Evolutionary conservation across 2,888 invertebrate genomes (phyloP).

Genomic region (Polymixis lichenea): DNA sequence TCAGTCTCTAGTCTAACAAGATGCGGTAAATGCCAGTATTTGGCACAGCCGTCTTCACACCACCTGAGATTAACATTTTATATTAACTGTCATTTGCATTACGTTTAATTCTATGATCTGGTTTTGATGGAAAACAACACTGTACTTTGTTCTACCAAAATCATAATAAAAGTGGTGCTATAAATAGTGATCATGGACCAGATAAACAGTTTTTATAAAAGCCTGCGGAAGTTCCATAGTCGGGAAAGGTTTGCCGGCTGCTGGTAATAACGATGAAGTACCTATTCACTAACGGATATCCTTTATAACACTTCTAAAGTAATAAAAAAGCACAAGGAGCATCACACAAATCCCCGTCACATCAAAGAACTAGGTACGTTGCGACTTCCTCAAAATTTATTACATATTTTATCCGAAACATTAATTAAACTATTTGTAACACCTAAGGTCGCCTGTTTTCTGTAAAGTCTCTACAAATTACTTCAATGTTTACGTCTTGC

Average conservation of each 20-base stretch:
- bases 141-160: background rate
- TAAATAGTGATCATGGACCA: background rate
- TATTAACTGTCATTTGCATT: conserved; percentile 8
- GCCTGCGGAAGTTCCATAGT: conserved; percentile 4
- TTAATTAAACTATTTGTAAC: conserved; percentile 58
- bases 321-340: conserved; percentile 9
- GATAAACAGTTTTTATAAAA: conserved; percentile 8
- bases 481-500: conserved; percentile 38
- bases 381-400: conserved; percentile 61
- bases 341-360: conserved; percentile 11
- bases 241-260: background rate
- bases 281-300: conserved; percentile 35
- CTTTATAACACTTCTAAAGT: conserved; percentile 33
- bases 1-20: background rate
- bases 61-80: conserved; percentile 9
- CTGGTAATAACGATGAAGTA: conserved; percentile 8
- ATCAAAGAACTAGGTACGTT: conserved; percentile 53
- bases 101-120: background rate
- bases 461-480: conserved; percentile 58
- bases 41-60: conserved; percentile 1
- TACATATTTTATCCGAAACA: conserved; percentile 62
- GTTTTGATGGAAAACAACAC: background rate
- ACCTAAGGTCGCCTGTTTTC: conserved; percentile 55
- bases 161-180: background rate
- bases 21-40: conserved; percentile 23